Evolutionary conservation across 2,888 invertebrate genomes (phyloP).

Genomic region (Andrena bicolor): DNA sequence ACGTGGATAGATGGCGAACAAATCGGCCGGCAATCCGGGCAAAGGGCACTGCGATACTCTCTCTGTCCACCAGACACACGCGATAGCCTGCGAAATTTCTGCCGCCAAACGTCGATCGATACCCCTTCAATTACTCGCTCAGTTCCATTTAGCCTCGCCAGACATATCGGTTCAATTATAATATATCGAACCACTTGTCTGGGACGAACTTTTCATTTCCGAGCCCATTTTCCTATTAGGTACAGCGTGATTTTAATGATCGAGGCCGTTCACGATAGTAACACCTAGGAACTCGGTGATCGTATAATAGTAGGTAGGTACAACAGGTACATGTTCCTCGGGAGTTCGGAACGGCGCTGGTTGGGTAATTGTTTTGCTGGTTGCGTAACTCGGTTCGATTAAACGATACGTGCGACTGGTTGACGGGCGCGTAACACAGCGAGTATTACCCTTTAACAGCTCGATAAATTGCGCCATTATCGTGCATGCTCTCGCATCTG

Average conservation of each 20-base stretch:
- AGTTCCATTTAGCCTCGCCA: neutral
- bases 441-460: conserved; percentile 29
- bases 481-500: conserved; percentile 11
- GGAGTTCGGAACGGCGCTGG: neutral
- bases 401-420: conserved; percentile 39
- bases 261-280: neutral
- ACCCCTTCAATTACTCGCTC: conserved; percentile 14
- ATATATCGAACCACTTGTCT: neutral
- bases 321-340: neutral
- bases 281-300: neutral
- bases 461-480: conserved; percentile 49
- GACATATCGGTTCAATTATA: neutral
- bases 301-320: too few relatives aligned
- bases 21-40: conserved; percentile 32
- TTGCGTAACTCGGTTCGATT: conserved; percentile 32
- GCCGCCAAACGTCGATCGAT: conserved; percentile 28
- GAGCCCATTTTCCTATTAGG: neutral
- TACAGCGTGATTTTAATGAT: neutral
- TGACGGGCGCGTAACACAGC: conserved; percentile 20
- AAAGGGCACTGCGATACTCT: conserved; percentile 28
- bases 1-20: conserved; percentile 53
- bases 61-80: neutral
- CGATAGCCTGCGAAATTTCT: conserved; percentile 22
- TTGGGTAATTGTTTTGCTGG: conserved; percentile 27
- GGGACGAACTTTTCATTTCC: neutral